phyloP scores from a whole-genome alignment of 2,113 vertebrate species.

The Gadus macrocephalus region DNA sequence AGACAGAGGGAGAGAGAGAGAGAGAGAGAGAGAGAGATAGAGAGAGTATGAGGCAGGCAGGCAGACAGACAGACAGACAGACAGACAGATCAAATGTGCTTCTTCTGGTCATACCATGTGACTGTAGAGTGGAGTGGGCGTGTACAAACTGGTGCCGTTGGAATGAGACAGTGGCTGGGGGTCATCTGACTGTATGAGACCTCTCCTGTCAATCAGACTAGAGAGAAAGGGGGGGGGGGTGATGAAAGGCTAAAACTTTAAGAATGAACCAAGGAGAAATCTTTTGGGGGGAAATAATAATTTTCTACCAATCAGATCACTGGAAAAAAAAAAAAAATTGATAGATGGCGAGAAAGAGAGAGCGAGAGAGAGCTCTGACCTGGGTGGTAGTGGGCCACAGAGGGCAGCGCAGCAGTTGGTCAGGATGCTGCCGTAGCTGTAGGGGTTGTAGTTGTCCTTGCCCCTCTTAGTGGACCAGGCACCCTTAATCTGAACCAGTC shows the following conservation, averaged over 20 bases:
- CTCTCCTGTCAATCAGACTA: slow-evolving; percentile 4
- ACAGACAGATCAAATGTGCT: neutral
- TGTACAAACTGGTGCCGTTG: slow-evolving; percentile 3
- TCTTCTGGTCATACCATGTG: neutral
- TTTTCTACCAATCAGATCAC: too few species aligned
- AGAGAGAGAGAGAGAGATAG: neutral
- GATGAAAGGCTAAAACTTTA: neutral
- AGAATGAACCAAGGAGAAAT: neutral
- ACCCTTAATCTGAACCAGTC: slow-evolving; percentile 88
- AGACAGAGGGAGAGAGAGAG: slow-evolving; percentile 8
- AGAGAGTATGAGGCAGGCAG: neutral
- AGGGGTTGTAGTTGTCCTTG: slow-evolving; percentile 93
- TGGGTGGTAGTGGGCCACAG: slow-evolving; percentile 89
- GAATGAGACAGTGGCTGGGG: neutral
- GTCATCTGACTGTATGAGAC: neutral
- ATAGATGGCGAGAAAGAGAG: neutral
- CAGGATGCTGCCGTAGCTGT: slow-evolving; percentile 89
- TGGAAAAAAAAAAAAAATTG: too few species aligned
- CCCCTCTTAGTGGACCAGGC: slow-evolving; percentile 94
- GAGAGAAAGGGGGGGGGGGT: slow-evolving; percentile 1
- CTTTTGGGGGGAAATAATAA: too few species aligned
- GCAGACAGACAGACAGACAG: neutral
- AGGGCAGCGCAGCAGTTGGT: slow-evolving; percentile 90
- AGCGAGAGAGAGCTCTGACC: slow-evolving; percentile 63
- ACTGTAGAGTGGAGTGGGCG: slow-evolving; percentile 48